These are phyloP conservation scores for Galeruca laticollis DNA, from an alignment of 2,888 invertebrate species.

Conservation along the genomic window DNA sequence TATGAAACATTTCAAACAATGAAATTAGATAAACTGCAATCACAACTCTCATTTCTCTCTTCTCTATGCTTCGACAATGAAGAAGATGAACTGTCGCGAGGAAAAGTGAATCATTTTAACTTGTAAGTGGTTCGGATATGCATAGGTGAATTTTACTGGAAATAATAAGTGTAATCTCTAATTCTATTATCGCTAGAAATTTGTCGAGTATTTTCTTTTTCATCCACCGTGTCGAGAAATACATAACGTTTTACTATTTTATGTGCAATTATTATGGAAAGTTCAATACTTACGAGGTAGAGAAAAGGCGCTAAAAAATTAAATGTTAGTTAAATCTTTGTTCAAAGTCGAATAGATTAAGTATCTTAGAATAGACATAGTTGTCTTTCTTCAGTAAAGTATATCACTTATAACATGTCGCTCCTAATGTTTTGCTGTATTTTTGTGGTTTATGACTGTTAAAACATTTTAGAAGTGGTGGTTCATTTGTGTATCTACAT, in stretches of 20 bases:
- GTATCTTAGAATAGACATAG: too few relatives aligned
- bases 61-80: conserved; percentile 15
- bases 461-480: too few relatives aligned
- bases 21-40: conserved; percentile 23
- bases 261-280: neutral
- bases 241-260: neutral
- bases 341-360: too few relatives aligned
- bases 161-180: conserved; percentile 6
- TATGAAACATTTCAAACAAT: conserved; percentile 16
- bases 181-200: conserved; percentile 23
- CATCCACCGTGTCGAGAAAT: conserved; percentile 5
- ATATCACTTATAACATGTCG: too few relatives aligned
- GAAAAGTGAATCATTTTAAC: conserved; percentile 43
- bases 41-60: conserved; percentile 29
- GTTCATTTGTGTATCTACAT: too few relatives aligned
- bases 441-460: too few relatives aligned
- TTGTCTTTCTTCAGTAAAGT: too few relatives aligned
- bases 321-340: too few relatives aligned
- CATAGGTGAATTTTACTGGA: conserved; percentile 44
- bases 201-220: conserved; percentile 9
- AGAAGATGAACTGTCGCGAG: conserved; percentile 27
- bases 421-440: too few relatives aligned
- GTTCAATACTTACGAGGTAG: too few relatives aligned
- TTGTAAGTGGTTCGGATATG: conserved; percentile 58
- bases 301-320: too few relatives aligned